Evolutionary conservation across 1,140 invertebrate species (phyloP), one percentile per base, ranked within the genome.

Genomic region (Drosophila pectinifera): DNA sequence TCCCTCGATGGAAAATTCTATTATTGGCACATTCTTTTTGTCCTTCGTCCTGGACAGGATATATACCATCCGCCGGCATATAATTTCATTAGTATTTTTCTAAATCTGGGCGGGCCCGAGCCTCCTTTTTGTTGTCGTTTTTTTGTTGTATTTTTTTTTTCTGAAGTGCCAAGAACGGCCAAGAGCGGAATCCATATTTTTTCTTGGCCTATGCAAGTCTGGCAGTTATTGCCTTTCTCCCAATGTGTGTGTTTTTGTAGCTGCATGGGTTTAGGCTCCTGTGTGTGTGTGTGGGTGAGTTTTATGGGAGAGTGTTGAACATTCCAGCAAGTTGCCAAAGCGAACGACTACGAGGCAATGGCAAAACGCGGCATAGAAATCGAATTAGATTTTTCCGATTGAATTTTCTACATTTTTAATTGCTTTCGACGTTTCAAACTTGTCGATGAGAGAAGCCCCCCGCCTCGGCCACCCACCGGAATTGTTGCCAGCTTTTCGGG

Each of bases 331-430:
- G 82, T 73, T 80, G 64, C 51, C 69, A 74, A 65, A 70, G 61
- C 78, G 57, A 65, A 57, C 80, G 64, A 55, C 61, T 63, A 64
- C 65, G 73, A 80, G 51, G 68, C 81, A 83, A 84, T 81, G 82
- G 82, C 82, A 82, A 88, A 88, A 88, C 82, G 84, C 82, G 83
- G 79, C 83, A 88, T 88, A 83, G 85, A 89, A 89, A 89, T 89
- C 73, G 84, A 89, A 89, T 89, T 89, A 89, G 84, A 89, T 89
- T 89, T 89, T 89, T 85, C 85, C 84, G 84, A 89, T 89, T 89
- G 84, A 89, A 84, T 89, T 89, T 89, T 89, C 84, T 89, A 89
- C 84, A 89, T 90, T 89, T 88, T 89, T 89, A 89, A 89, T 89
- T 89, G 84, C 85, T 89, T 89, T 89, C 84, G 85, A 90, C 85